phyloP scores from a whole-genome alignment of 2,888 invertebrate genomes.

The Antheraea yamamai region DNA sequence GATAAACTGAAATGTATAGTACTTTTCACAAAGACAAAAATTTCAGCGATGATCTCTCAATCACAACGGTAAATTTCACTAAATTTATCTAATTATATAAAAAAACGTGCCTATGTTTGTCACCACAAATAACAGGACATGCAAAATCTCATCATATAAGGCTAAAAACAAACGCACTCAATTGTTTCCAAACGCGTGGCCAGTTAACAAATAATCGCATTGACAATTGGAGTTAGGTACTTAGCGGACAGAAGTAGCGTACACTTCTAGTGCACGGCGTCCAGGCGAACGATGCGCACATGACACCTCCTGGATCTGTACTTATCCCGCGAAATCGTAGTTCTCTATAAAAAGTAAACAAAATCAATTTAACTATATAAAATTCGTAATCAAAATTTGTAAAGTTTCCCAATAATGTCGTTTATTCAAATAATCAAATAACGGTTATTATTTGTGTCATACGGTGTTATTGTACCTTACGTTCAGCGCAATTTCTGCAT shows the following conservation, averaged over 20 bases:
- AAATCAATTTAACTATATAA: background rate
- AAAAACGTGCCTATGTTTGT: background rate
- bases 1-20: too few species aligned
- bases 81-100: too few species aligned
- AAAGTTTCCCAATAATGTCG: background rate
- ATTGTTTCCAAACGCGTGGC: constrained; percentile 80
- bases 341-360: background rate
- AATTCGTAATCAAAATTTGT: background rate
- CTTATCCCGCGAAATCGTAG: background rate
- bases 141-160: constrained; percentile 71
- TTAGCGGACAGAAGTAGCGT: constrained; percentile 55
- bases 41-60: too few species aligned
- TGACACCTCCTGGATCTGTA: constrained; percentile 24
- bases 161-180: constrained; percentile 67
- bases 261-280: constrained; percentile 70
- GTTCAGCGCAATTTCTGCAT: constrained; percentile 15
- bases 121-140: constrained; percentile 46
- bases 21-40: too few species aligned
- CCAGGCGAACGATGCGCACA: constrained; percentile 70
- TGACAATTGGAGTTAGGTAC: constrained; percentile 77
- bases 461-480: constrained; percentile 6
- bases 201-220: constrained; percentile 78
- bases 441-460: constrained; percentile 1
- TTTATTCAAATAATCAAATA: background rate
- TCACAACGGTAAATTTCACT: too few species aligned